Evolutionary conservation across 2,888 invertebrate species (phyloP).

Genomic region (Schizotus pectinicornis): DNA sequence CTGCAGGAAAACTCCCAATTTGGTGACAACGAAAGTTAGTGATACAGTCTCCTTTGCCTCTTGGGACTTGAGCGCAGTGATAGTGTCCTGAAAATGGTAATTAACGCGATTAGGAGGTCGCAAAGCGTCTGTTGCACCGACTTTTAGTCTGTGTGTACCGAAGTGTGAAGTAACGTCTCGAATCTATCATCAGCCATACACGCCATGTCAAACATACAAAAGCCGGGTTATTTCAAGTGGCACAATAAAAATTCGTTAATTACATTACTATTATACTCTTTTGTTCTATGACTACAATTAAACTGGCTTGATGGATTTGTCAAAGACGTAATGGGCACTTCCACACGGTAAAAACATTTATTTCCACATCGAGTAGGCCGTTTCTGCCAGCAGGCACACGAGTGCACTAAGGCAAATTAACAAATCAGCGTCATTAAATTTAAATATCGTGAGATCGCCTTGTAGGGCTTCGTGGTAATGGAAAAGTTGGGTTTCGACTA

Average conservation of each 20-base stretch:
- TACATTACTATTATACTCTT: slow-evolving; percentile 31
- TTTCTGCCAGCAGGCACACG: no score
- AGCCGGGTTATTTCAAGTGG: slow-evolving; percentile 30
- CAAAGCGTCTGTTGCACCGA: neutral
- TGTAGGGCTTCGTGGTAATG: neutral
- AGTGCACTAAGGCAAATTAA: no score
- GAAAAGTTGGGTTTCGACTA: neutral
- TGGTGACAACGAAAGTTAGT: no score
- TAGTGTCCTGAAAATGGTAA: no score
- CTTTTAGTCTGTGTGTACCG: slow-evolving; percentile 28
- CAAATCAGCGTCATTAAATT: no score
- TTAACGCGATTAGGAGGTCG: no score
- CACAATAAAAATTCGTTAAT: slow-evolving; percentile 35
- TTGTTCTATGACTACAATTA: slow-evolving; percentile 35
- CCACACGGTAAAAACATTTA: slow-evolving; percentile 20
- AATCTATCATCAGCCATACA: slow-evolving; percentile 34
- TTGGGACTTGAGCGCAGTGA: no score
- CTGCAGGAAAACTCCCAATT: no score
- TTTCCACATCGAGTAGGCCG: slow-evolving; percentile 1
- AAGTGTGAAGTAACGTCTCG: slow-evolving; percentile 31
- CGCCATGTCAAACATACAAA: slow-evolving; percentile 33
- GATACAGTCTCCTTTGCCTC: no score
- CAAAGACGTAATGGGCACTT: slow-evolving; percentile 27
- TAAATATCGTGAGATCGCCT: no score
- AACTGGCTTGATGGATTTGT: slow-evolving; percentile 30